Percentiles rank a stretch among this genome's conserved stretches.
phyloP scores from a whole-genome alignment of 2,113 vertebrate genomes.

The Chloropsis cyanopogon region DNA sequence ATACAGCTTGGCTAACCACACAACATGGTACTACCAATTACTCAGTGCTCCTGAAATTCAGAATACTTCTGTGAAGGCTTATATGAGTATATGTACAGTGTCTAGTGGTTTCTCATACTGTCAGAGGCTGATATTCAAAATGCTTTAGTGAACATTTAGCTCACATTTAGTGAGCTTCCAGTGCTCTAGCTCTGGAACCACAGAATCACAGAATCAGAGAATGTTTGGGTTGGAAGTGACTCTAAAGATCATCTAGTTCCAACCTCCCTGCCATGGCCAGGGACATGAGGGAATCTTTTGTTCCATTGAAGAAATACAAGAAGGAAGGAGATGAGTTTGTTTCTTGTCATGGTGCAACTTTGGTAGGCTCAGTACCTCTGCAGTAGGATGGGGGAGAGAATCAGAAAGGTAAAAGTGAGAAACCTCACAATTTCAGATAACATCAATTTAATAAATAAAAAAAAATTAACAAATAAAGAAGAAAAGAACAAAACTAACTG shows the following conservation, averaged over 20 bases:
- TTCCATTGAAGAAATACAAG: neutral
- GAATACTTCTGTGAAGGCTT: neutral
- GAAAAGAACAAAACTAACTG: neutral
- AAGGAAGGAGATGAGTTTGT: neutral
- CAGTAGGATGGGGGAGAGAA: neutral
- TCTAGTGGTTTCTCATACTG: neutral
- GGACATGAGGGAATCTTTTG: neutral
- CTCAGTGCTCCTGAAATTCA: neutral
- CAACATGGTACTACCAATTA: neutral
- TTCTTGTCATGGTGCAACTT: neutral
- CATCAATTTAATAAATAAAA: neutral
- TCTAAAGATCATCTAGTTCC: neutral
- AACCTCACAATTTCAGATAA: neutral
- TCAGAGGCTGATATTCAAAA: neutral
- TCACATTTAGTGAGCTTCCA: too few relatives aligned
- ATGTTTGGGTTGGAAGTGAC: neutral
- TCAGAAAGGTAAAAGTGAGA: neutral
- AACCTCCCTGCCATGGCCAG: neutral
- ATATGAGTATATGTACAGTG: neutral
- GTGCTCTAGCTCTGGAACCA: neutral
- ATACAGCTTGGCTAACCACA: neutral
- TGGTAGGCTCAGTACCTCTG: fast-evolving
- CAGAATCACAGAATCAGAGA: neutral
- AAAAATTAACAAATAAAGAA: neutral
- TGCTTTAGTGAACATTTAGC: neutral